Base-by-base conservation (phyloP, 2,113 vertebrate genomes). In the Catharus minimus region DNA sequence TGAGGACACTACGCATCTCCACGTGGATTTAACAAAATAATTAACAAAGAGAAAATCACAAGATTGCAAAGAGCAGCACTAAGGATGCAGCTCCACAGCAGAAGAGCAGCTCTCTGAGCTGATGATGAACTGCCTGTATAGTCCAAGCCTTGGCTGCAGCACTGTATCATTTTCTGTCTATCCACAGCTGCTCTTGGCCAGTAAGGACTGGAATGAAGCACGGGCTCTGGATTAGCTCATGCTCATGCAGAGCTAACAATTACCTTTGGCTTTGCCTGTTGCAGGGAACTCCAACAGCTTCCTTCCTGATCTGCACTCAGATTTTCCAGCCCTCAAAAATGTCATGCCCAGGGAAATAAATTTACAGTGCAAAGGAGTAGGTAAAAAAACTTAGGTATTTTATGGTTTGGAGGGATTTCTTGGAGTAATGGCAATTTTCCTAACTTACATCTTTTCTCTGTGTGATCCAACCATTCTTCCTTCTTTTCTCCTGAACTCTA, bases 31-130 rank as follows among this genome's bases (percentile, higher is more conserved):
- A 91, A 93, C 87, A 94, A 88, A 89, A 92, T 91, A 89, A 82
- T 69, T 87, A 83, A 86, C 83, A 94, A 91, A 88, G 80, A 78
- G 57, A 91, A 94, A 95, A 86, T 92, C 94, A 94, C 52, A 86
- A 92, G 88, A 86, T 3, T 90, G 61, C 49, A 53, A 90, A 86
- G 57, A 68, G 41, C n/a, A 62, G 46, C 0, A 1, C 56, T 77
- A 86, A 88, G 91, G 90, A 47, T 43, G 52, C 24, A 84, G 77
- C 69, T 71, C 53, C 61, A 50, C 4, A 32, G n/a, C 72, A 75
- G 71, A 88, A 28, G 15, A 91, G 72, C 58, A 85, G 57, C 73
- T 90, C 79, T 90, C 73, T 84, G 78, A 90, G 50, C 61, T 75
- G 56, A 61, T 47, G 60, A 93, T 39, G 81, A 75, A 76, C 44